phyloP scores from a whole-genome alignment of 2,888 invertebrate genomes.

The Spodoptera littoralis region DNA sequence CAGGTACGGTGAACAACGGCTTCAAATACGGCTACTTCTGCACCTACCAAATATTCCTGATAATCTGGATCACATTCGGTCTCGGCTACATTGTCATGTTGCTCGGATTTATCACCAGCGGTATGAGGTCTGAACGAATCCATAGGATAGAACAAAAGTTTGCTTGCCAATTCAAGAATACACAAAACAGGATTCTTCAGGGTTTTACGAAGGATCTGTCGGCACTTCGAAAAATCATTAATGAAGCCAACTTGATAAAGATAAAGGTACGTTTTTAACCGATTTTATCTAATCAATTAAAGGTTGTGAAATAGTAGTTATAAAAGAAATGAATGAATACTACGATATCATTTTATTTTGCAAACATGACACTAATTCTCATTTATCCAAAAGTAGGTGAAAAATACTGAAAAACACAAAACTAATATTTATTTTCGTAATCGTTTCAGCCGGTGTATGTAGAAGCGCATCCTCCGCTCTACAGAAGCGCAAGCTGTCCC shows the following conservation, averaged over 20 bases:
- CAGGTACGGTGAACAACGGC: slow-evolving; percentile 85
- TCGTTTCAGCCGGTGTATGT: slow-evolving; percentile 93
- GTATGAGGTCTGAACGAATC: slow-evolving; percentile 92
- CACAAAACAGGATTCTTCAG: slow-evolving; percentile 93
- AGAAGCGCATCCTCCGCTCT: slow-evolving; percentile 83
- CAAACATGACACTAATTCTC: slow-evolving; percentile 7
- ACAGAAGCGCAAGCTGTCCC: slow-evolving; percentile 92
- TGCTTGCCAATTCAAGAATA: slow-evolving; percentile 92
- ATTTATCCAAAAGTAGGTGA: slow-evolving; percentile 20
- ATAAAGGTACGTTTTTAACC: slow-evolving; percentile 90
- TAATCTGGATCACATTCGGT: slow-evolving; percentile 97
- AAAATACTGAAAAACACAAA: background rate
- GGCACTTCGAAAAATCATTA: slow-evolving; percentile 92
- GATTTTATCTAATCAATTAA: background rate
- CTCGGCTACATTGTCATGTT: slow-evolving; percentile 97
- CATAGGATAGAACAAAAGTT: slow-evolving; percentile 93
- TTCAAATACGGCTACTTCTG: slow-evolving; percentile 90
- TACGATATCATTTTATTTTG: slow-evolving; percentile 11
- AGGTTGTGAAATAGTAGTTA: too few species aligned
- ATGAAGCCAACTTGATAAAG: slow-evolving; percentile 94
- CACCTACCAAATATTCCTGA: slow-evolving; percentile 94
- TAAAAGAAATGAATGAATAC: slow-evolving; percentile 1
- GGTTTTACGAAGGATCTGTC: slow-evolving; percentile 93
- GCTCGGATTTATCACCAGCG: slow-evolving; percentile 94
- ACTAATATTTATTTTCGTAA: slow-evolving; percentile 14